Evolutionary conservation across 2,888 invertebrate genomes (phyloP).

Genomic region (Hirtodrosophila histrioides): DNA sequence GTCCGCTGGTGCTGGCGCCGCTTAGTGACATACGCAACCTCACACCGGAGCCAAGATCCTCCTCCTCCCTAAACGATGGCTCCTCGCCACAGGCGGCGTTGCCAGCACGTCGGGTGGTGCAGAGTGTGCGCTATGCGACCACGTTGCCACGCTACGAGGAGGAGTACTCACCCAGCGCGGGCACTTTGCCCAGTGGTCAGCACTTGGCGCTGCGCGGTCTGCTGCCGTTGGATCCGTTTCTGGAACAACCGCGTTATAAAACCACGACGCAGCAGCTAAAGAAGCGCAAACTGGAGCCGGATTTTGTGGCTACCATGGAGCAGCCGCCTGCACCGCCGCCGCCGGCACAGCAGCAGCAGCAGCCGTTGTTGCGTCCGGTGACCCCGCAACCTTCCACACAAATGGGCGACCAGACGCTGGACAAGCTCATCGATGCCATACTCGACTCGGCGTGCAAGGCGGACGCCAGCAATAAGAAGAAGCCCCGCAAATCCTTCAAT

Average conservation of each 20-base stretch:
- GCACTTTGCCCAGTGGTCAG: conserved; percentile 72
- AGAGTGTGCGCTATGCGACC: conserved; percentile 76
- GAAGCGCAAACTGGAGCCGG: conserved; percentile 77
- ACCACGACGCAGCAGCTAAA: conserved; percentile 53
- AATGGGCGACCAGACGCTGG: conserved; percentile 83
- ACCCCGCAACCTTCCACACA: conserved; percentile 75
- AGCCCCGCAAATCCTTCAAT: conserved; percentile 79
- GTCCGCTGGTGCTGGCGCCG: conserved; percentile 78
- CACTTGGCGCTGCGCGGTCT: conserved; percentile 82
- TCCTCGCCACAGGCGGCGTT: conserved; percentile 28
- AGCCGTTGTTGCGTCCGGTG: conserved; percentile 35
- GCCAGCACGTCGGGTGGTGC: conserved; percentile 31
- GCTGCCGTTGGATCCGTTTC: conserved; percentile 80
- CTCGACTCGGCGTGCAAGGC: conserved; percentile 83
- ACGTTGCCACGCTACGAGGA: conserved; percentile 83
- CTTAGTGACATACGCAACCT: conserved; percentile 78
- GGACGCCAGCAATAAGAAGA: conserved; percentile 68
- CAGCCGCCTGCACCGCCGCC: conserved; percentile 15
- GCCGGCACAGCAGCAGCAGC: not conserved
- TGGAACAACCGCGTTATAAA: conserved; percentile 82
- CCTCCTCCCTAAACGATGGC: no score
- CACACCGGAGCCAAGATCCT: conserved; percentile 58
- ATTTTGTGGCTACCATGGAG: conserved; percentile 67
- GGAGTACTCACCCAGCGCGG: conserved; percentile 83
- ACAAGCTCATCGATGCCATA: conserved; percentile 84